Conservation (phyloP, 2,113 vertebrate species). For the Emydura subglobosa region DNA sequence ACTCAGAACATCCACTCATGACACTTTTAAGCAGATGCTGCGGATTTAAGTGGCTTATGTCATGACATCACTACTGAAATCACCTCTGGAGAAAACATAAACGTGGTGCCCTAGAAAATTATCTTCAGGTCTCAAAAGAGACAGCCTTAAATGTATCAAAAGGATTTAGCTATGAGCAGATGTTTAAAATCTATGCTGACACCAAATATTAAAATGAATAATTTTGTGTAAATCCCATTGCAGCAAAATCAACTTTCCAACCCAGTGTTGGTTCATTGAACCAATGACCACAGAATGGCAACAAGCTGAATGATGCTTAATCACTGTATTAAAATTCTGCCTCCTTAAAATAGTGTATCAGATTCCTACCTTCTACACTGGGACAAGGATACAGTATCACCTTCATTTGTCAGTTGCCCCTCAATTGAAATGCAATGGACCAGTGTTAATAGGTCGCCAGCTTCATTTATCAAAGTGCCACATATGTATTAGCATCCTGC, state of each 20-base stretch:
- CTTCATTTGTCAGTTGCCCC: background rate
- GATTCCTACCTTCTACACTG: rapidly evolving
- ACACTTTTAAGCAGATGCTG: background rate
- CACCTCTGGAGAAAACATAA: slow-evolving; percentile 34
- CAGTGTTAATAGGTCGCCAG: background rate
- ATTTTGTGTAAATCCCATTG: slow-evolving; percentile 1
- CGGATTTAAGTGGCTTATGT: slow-evolving; percentile 19
- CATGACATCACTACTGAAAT: slow-evolving; percentile 45
- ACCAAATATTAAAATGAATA: slow-evolving; percentile 11
- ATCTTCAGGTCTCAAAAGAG: slow-evolving; percentile 24
- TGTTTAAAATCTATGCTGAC: slow-evolving; percentile 17
- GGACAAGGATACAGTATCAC: background rate
- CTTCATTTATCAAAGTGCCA: background rate
- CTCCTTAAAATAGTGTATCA: background rate
- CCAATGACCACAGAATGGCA: background rate
- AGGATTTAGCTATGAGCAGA: background rate
- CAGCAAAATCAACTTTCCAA: slow-evolving; percentile 17
- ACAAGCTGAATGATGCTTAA: background rate
- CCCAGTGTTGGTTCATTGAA: background rate
- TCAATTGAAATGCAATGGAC: background rate
- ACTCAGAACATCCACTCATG: slow-evolving; percentile 8
- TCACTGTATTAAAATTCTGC: slow-evolving; percentile 29
- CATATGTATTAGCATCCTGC: background rate
- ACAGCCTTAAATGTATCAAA: background rate
- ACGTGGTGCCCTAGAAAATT: slow-evolving; percentile 20